Percentiles rank a stretch among this genome's conserved stretches.
Conservation (phyloP, 2,888 invertebrate species). For the Oscheius myriophilus region DNA sequence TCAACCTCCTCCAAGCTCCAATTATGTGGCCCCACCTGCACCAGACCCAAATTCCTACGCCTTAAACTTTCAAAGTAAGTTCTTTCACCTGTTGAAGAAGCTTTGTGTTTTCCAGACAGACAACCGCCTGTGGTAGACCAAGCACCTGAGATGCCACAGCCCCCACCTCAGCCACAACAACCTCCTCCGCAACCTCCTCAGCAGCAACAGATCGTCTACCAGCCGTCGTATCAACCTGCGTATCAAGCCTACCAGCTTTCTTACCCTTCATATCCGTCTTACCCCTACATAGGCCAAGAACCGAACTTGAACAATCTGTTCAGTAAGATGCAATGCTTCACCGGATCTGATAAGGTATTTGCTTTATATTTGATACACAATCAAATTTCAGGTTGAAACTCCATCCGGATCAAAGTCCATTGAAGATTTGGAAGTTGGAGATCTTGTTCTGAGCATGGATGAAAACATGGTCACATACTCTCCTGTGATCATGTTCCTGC, state of each 20-base stretch:
- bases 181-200: neutral
- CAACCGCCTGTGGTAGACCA: slow-evolving; percentile 1
- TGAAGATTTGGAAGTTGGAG: slow-evolving; percentile 62
- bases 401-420: slow-evolving; percentile 58
- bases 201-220: slow-evolving; percentile 21
- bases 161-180: slow-evolving; percentile 22
- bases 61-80: neutral
- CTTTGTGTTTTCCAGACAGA: too few species aligned
- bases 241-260: slow-evolving; percentile 18
- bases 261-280: slow-evolving; percentile 31
- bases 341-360: slow-evolving; percentile 60
- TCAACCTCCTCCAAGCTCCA: neutral
- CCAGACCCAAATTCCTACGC: slow-evolving; percentile 6
- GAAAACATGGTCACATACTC: slow-evolving; percentile 64
- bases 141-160: slow-evolving; percentile 3
- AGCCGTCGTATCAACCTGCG: slow-evolving; percentile 22
- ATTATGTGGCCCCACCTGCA: slow-evolving; percentile 16
- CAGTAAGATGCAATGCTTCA: slow-evolving; percentile 64
- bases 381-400: slow-evolving; percentile 44
- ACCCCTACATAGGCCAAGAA: slow-evolving; percentile 32
- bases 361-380: neutral
- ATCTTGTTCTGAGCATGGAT: slow-evolving; percentile 64
- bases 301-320: slow-evolving; percentile 33
- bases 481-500: slow-evolving; percentile 68
- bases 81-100: too few species aligned